Base-by-base conservation (phyloP, 2,113 vertebrate species). In the Otus sunia region DNA sequence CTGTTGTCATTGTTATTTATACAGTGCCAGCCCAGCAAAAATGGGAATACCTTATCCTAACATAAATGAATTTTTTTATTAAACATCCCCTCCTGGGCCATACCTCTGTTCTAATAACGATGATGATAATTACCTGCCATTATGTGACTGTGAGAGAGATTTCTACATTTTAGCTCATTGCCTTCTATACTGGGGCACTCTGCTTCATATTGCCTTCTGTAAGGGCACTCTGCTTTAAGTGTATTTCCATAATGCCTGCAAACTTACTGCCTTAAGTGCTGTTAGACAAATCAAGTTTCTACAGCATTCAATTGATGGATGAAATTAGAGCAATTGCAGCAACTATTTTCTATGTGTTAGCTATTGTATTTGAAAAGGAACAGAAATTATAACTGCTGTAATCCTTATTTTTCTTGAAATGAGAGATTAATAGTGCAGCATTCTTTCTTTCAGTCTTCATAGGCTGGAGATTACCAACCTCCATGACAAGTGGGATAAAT, bases 101-200 rank as follows among this genome's bases (percentile, higher is more conserved):
- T 66, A 45, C 41, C 59, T 94, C 71, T 62, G 26, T 32, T 45
- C n/a, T 69, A 86, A 58, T 79, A 82, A 66, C 0, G 1, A 21
- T 60, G 64, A n/a, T 69, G 86, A 75, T 95, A 95, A 96, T 95
- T 94, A 91, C 58, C 58, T 85, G 69, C 69, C 71, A 50, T 91
- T 92, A 82, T 47, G 66, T 41, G 71, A 52, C 67, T 91, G 64
- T 37, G 39, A 84, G 73, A 92, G 68, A 68, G 11, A 75, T 43
- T 89, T 73, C 73, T 79, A 68, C 32, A 43, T 91, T 88, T 88
- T 53, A 93, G 43, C 53, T 94, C 67, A 32, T 34, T 92, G 91
- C 62, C 21, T 90, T 87, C 59, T 92, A 4, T 88, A 53, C 11
- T 69, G 77, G 50, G 55, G 15, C n/a, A 62, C 36, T 53, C 76